Base-by-base conservation (phyloP, 2,113 vertebrate genomes). In the Elachura formosa region DNA sequence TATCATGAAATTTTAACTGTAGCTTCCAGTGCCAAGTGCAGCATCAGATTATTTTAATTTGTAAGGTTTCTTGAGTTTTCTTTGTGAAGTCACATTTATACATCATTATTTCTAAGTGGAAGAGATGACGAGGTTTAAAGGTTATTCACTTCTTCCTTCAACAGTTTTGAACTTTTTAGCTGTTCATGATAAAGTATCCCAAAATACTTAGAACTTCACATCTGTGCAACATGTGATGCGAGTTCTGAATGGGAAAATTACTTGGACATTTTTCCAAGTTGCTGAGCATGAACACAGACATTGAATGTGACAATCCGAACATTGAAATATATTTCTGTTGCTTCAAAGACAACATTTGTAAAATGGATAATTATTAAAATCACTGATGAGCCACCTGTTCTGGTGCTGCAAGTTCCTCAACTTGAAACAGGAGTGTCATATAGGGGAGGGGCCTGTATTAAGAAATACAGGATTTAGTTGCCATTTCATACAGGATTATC, bases 201-300 rank as follows among this genome's bases (percentile, higher is more conserved):
- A 40, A 18, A 91, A 34, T 19, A 21, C 29, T 54, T 24, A 72
- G 58, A 76, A 41, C 41, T 79, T 72, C 6, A 5, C 6, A 19
- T 67, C n/a, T 0, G 0, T 40, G 52, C 89, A 75, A 56, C 2
- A 5, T 29, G 24, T 28, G 11, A 9, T 9, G 7, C 8, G 52
- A 89, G 48, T 80, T 86, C n/a, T 24, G 51, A 89, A 48, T 19
- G 58, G 38, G 68, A 52, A 49, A 45, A 2, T n/a, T 73, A 22
- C 18, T 62, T 67, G 40, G 36, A 16, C 14, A 8, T 54, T 66
- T 79, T 71, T 45, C 26, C 24, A 63, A 9, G 38, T 46, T 78
- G 45, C 15, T 63, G 11, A 16, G 28, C 20, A 22, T 28, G 45
- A 84, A 41, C 8, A 6, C 3, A 40, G 1, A 43, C 28, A 25